Evolutionary conservation across 2,797 vertebrate species (phyloP), one percentile per base, ranked within the genome.

Genomic region (Enteromius afrohamiltoni): DNA sequence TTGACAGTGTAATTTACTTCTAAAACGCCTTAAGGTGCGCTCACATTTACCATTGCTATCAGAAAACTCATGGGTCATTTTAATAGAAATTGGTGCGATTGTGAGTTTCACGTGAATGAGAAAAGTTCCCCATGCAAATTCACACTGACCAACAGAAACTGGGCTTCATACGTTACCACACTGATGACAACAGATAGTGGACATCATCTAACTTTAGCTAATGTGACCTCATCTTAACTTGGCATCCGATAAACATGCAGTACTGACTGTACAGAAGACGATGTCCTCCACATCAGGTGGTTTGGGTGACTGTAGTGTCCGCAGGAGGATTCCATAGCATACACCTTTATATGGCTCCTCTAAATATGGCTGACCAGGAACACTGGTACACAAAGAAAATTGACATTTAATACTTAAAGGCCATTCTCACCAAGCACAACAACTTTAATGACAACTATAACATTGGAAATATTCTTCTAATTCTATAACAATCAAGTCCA

Each of bases 261-360:
- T 74, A 82, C 91, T 67, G 91, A 99, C 98, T 93, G 95, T 95
- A 91, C 97, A 98, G 88, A 96, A 96, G 75, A 96, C 92, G 84
- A 98, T 94, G 82, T 99, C 97, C 65, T 99, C 97, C 1, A 95
- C 93, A 79, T 93, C 87, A 69, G 93, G 45, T 9, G 93, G 92
- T 90, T 95, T 96, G 11, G 95, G 91, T 74, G 95, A 93, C 88
- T 97, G 97, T 71, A 99, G 93, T 11, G 95, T 95, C 87, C 91
- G 93, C 45, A 98, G 90, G 82, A 99, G 98, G 82, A 95, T 91
- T 78, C 90, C 91, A 89, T 98, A 98, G 91, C 96, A 99, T 55
- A 93, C 69, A 79, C 65, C 95, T 92, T 95, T 95, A 90, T 97
- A 97, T 14, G 93, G 87, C 47, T 99, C 97, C 64, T 98, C 97